A percentile compares a stretch with the other conserved stretches of the same genome.
Conservation (phyloP, 35 echinoderm and acorn worm genomes). For the Holothuria glaberrima region DNA sequence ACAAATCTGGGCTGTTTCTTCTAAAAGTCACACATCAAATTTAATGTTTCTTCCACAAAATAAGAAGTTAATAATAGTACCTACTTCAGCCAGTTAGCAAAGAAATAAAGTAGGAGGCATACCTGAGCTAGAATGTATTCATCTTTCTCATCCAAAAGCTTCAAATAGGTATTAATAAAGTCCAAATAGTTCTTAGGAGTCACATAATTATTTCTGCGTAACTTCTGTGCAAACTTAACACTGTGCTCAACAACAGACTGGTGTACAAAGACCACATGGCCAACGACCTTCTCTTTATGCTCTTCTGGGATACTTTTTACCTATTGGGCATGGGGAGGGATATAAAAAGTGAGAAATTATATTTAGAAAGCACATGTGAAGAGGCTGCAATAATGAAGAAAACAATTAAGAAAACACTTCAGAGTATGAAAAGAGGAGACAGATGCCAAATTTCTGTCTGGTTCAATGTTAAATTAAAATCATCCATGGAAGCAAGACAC, state of each 20-base stretch:
- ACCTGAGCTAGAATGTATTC: conserved; percentile 95
- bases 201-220: conserved; percentile 91
- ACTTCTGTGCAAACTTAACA: conserved; percentile 82
- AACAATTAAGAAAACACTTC: too few species aligned
- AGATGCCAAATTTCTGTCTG: too few species aligned
- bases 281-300: conserved; percentile 70
- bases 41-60: not conserved
- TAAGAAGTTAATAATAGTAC: too few species aligned
- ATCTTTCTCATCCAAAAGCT: conserved; percentile 90
- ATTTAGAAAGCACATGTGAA: too few species aligned
- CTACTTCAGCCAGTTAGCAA: too few species aligned
- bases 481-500: too few species aligned
- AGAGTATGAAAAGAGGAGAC: too few species aligned
- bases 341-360: too few species aligned
- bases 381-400: too few species aligned
- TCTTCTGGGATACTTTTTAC: conserved; percentile 96
- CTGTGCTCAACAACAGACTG: conserved; percentile 92
- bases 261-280: conserved; percentile 97
- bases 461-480: too few species aligned
- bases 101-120: not conserved
- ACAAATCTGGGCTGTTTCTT: not conserved
- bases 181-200: conserved; percentile 98
- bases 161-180: conserved; percentile 96
- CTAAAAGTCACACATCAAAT: not conserved
- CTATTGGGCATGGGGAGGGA: conserved; percentile 15